Evolutionary conservation across 2,113 vertebrate species (phyloP).

Genomic region (Galemys pyrenaicus): DNA sequence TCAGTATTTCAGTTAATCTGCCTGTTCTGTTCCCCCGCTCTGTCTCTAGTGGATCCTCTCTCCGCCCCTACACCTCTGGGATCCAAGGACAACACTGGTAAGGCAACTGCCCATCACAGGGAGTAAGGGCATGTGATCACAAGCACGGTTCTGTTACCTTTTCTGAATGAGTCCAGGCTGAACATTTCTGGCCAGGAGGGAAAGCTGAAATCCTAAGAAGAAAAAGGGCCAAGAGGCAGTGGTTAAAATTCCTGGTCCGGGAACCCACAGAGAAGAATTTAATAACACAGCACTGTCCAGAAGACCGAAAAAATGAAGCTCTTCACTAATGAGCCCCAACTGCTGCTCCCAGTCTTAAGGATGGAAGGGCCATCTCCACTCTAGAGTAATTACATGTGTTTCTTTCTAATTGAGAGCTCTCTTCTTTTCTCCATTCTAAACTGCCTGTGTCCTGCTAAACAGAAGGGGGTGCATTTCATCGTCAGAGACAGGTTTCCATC

Average conservation of each 20-base stretch:
- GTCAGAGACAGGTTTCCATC: not conserved
- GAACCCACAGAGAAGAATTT: not conserved
- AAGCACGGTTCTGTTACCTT: constrained; percentile 82
- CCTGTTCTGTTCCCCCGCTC: too few relatives aligned
- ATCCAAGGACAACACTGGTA: not conserved
- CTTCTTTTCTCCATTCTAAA: constrained; percentile 21
- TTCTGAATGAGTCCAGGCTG: constrained; percentile 87
- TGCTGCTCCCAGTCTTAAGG: not conserved
- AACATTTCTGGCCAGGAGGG: constrained; percentile 87
- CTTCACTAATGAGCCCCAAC: constrained; percentile 6
- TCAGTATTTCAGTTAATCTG: too few relatives aligned
- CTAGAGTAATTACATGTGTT: not conserved
- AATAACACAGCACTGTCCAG: not conserved
- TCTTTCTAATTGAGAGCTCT: constrained; percentile 17
- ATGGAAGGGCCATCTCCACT: not conserved
- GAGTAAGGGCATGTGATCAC: not conserved
- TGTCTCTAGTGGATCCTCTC: too few relatives aligned
- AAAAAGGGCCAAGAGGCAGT: constrained; percentile 43
- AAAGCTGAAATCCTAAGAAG: constrained; percentile 79
- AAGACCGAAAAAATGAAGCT: not conserved
- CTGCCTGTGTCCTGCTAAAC: not conserved
- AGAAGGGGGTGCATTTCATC: not conserved
- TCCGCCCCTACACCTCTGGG: too few relatives aligned
- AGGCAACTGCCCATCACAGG: not conserved
- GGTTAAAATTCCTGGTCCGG: not conserved